Conservation (phyloP, 2,797 vertebrate species). For the Chromobotia macracanthus region DNA sequence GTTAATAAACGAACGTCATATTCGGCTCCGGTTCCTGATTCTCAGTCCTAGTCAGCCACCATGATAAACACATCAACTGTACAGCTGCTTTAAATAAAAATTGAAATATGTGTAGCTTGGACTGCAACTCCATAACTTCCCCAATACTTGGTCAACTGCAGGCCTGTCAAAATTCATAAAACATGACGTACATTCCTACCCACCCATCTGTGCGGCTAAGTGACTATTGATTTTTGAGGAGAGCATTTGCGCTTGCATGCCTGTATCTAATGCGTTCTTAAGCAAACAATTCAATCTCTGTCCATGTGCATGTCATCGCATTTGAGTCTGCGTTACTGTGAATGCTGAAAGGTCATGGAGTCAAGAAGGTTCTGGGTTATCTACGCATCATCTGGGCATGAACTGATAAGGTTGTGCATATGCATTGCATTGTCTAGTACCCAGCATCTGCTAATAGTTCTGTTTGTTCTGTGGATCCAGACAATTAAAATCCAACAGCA, state of each 20-base stretch:
- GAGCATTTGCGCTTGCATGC: neutral
- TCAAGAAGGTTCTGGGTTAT: neutral
- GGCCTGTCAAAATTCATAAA: constrained; percentile 52
- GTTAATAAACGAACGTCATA: too few species aligned
- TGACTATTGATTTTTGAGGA: constrained; percentile 49
- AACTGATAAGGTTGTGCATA: constrained; percentile 7
- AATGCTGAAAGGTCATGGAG: constrained; percentile 5
- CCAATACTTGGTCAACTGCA: constrained; percentile 68
- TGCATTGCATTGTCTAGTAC: constrained; percentile 6
- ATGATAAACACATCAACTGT: neutral
- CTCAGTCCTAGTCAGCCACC: too few species aligned
- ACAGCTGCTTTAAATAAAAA: neutral
- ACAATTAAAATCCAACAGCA: constrained; percentile 33
- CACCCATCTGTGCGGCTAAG: constrained; percentile 28
- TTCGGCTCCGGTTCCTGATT: too few species aligned
- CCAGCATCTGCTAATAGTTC: constrained; percentile 14
- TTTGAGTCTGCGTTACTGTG: constrained; percentile 6
- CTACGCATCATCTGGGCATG: neutral
- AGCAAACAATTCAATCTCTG: neutral
- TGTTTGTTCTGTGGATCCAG: constrained; percentile 12
- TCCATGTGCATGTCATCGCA: constrained; percentile 4
- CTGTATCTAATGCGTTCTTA: neutral
- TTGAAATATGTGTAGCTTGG: neutral
- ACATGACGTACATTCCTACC: neutral
- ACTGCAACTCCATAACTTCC: constrained; percentile 32